Conservation (phyloP, 2,888 invertebrate species). For the Acanthosepion lycidas region DNA sequence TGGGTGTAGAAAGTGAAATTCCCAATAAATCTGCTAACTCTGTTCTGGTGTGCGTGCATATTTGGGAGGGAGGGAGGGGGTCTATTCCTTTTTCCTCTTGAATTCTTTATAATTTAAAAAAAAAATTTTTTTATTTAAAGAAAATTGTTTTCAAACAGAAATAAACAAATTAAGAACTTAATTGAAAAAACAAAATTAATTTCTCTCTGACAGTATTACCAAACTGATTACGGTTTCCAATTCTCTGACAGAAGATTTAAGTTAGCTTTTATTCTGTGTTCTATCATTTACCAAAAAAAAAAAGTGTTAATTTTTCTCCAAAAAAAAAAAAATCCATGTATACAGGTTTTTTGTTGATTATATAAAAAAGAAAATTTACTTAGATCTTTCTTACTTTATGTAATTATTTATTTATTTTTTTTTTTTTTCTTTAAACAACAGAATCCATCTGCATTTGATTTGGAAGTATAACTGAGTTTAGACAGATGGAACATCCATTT, state of each 20-base stretch:
- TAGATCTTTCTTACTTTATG: background rate
- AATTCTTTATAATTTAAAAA: background rate
- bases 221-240: background rate
- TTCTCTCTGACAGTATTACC: background rate
- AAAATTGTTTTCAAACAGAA: background rate
- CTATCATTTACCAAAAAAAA: background rate
- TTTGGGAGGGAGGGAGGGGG: background rate
- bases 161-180: background rate
- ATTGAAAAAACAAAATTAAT: background rate
- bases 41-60: background rate
- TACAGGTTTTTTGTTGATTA: background rate
- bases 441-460: background rate
- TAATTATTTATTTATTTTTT: background rate
- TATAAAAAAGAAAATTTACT: background rate
- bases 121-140: no score
- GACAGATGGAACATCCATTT: background rate
- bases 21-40: background rate
- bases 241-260: background rate
- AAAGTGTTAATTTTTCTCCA: background rate
- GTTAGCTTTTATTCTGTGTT: background rate
- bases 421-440: background rate
- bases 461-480: background rate
- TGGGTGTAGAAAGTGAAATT: background rate
- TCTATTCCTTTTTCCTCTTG: background rate
- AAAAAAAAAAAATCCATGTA: background rate